A percentile compares a stretch with the other conserved stretches of the same genome.
Evolutionary conservation across 2,888 invertebrate genomes (phyloP).

Genomic region (Troides helena): DNA sequence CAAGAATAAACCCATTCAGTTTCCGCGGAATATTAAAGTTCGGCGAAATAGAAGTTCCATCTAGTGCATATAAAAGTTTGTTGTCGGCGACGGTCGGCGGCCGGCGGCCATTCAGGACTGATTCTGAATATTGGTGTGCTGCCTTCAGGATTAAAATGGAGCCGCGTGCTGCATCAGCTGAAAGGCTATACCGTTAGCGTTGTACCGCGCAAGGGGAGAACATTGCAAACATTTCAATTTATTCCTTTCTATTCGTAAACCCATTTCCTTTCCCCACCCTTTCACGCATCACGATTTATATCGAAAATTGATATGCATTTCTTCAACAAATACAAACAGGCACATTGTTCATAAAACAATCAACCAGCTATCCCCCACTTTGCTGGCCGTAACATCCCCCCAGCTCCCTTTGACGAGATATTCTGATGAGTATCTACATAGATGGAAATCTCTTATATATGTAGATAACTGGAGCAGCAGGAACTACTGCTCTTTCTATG

Average conservation of each 20-base stretch:
- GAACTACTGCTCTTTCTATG: no score
- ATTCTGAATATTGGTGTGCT: conserved; percentile 23
- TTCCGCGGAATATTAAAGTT: conserved; percentile 38
- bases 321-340: no score
- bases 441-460: no score
- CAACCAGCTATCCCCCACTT: no score
- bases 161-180: neutral
- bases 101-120: conserved; percentile 11
- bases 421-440: no score
- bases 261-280: neutral
- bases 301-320: no score
- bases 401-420: no score
- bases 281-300: no score
- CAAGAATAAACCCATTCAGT: conserved; percentile 28
- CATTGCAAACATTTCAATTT: neutral
- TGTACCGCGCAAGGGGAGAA: neutral
- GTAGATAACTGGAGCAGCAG: no score
- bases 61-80: conserved; percentile 21
- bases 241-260: neutral
- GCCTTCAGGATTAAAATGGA: conserved; percentile 13
- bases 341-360: no score
- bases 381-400: no score
- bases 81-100: conserved; percentile 5
- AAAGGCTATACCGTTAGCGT: neutral
- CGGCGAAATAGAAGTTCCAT: conserved; percentile 23